Base-by-base conservation (phyloP, 2,888 invertebrate genomes). In the Micropterix aruncella region DNA sequence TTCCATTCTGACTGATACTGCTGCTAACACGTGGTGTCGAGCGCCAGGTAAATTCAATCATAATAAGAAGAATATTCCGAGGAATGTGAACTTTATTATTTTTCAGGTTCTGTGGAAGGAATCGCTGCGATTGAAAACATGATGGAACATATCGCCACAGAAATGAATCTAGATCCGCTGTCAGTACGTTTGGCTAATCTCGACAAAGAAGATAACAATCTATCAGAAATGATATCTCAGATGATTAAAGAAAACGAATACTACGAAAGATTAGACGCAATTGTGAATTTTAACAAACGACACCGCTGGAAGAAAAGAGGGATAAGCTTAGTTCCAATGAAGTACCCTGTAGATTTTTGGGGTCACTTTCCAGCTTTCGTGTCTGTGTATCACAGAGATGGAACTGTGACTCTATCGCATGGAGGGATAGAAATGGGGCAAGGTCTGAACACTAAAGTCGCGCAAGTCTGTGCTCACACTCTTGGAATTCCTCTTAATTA, bases 231-330 rank as follows among this genome's bases (percentile, higher is more conserved):
- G 58, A 63, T 81, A 12, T 61, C 70, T 1, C 70, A 75, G n/a
- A 61, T 82, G 48, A 71, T 72, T 56, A 61, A 57, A 40, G 73
- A 74, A 48, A 67, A 73, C 1, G 66, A 80, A 37, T 80, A 73
- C 53, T 66, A 73, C 0, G 59, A 61, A 1, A 62, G 83, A 19
- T 66, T 61, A 50, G 55, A 55, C 9, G 66, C 64, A 38, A 69
- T 81, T 5, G 60, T 61, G 1, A 60, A 64, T 19, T 83, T 74
- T 53, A 84, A 84, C 54, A 53, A 61, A 2, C 54, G 72, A 44
- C 87, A 87, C 60, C 72, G 83, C 16, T 88, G 87, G 87, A 81
- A 73, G 55, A 88, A 88, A 57, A 74, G 73, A 38, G 82, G 75
- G 0, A 59, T 83, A 1, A 65, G 73, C 12, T 48, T 84, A 1